Percentiles rank a stretch among this genome's conserved stretches.
Evolutionary conservation across 2,113 vertebrate species (phyloP).

Genomic region (Rhinoderma darwinii): DNA sequence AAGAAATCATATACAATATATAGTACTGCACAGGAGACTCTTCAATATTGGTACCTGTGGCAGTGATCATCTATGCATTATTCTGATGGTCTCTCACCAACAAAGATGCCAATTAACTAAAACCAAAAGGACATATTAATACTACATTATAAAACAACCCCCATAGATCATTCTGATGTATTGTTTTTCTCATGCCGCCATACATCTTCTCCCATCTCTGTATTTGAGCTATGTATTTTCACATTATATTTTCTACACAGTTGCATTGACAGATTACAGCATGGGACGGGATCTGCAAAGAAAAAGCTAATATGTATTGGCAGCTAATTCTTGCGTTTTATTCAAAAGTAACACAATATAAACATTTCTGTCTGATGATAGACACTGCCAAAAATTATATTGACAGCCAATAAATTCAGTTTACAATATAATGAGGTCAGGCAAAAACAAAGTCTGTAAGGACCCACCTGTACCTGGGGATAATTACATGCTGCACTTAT

Average conservation of each 20-base stretch:
- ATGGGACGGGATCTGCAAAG: not conserved
- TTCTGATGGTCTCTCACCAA: not conserved
- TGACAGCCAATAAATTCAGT: not conserved
- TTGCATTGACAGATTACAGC: not conserved
- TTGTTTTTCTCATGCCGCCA: not conserved
- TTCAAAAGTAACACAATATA: not conserved
- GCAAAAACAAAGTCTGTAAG: no score
- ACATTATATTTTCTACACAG: not conserved
- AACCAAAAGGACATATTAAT: not conserved
- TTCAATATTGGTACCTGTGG: not conserved
- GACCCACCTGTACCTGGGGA: not conserved
- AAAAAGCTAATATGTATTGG: not conserved
- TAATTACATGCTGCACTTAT: not conserved
- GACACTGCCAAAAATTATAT: not conserved
- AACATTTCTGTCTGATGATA: not conserved
- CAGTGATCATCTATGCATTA: not conserved
- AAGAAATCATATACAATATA: not conserved
- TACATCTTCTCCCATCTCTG: not conserved
- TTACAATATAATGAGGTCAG: not conserved
- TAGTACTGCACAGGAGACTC: not conserved
- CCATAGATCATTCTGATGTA: not conserved
- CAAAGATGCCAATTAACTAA: not conserved
- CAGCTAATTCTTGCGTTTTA: not conserved
- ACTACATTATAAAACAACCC: not conserved
- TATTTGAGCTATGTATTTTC: not conserved